Base-by-base conservation (phyloP, 2,888 invertebrate species). In the Cylindroiulus punctatus region DNA sequence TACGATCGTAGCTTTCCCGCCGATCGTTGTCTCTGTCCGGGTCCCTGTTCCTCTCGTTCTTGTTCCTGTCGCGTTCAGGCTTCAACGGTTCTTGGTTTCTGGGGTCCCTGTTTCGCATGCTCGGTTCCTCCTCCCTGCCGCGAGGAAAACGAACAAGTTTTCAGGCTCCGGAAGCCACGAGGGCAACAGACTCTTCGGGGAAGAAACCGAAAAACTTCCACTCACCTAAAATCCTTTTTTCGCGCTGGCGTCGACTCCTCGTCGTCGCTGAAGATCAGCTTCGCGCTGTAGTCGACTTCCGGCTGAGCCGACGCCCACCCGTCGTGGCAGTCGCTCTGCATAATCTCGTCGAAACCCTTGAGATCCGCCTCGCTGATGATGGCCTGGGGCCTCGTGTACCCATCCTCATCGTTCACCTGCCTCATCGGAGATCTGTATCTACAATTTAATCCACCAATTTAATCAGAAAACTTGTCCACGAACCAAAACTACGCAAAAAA, bases 291-390 rank as follows among this genome's bases (percentile, higher is more conserved):
- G 92, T 98, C 97, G 90, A 98, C 96, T 91, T 97, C 97, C 90
- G 97, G 97, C 90, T 96, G 95, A 89, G 95, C 95, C 87, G 96
- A 96, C 82, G 92, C 92, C 98, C 98, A 98, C 88, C 97, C 97
- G 87, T 90, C 91, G 89, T 95, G 95, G 90, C 96, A 95, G 87
- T 91, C 91, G 89, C 95, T 94, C 82, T 96, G 89, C 52, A 91
- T 94, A 89, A 97, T 95, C 90, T 97, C 96, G 91, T 98, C 98
- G 92, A 98, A 95, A 87, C 96, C 95, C 90, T 95, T 96, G 89
- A 98, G 93, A 91, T 97, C 97, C 90, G 97, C 97, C 90, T 97
- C 97, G 89, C 96, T 95, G 89, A 98, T 96, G 88, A 98, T 98
- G 87, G 98, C 89, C 84, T 91, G 90, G 84, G 89, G 89, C 86